These are phyloP conservation scores for Labeo calbasu DNA, from an alignment of 2,797 vertebrate genomes.

Conservation along the genomic window DNA sequence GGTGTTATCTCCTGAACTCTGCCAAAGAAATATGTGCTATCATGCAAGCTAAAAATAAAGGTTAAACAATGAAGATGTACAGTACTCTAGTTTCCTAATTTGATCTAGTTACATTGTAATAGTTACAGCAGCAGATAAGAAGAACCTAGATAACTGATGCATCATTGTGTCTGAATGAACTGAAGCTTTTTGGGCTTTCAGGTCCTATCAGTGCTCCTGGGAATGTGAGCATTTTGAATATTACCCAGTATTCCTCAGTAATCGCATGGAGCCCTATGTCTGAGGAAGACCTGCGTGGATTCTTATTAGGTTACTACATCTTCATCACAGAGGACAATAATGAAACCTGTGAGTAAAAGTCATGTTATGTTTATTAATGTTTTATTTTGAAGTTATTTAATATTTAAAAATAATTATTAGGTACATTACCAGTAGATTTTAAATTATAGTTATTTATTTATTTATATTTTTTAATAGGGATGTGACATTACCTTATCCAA, in stretches of 20 bases:
- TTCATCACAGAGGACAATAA: conserved; percentile 63
- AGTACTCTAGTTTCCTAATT: background rate
- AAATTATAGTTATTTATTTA: background rate
- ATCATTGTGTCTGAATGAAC: background rate
- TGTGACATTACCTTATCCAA: too few relatives aligned
- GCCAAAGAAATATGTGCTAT: background rate
- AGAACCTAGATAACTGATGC: background rate
- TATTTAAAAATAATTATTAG: background rate
- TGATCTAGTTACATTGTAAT: background rate
- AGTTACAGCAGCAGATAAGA: background rate
- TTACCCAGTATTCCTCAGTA: conserved; percentile 71
- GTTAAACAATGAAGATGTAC: background rate
- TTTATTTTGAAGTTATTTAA: background rate
- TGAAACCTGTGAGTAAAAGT: conserved; percentile 65
- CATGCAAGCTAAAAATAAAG: background rate
- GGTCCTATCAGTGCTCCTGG: conserved; percentile 77
- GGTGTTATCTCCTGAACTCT: background rate
- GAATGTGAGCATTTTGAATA: conserved; percentile 74
- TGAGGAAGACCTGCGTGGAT: conserved; percentile 77
- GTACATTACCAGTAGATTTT: background rate
- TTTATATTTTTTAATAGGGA: too few relatives aligned
- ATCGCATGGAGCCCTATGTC: conserved; percentile 81
- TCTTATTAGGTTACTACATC: conserved; percentile 82
- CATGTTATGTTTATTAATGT: background rate
- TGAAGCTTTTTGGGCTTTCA: conserved; percentile 56